Evolutionary conservation across 2,113 vertebrate species (phyloP).

Genomic region (Spilogale gracilis): DNA sequence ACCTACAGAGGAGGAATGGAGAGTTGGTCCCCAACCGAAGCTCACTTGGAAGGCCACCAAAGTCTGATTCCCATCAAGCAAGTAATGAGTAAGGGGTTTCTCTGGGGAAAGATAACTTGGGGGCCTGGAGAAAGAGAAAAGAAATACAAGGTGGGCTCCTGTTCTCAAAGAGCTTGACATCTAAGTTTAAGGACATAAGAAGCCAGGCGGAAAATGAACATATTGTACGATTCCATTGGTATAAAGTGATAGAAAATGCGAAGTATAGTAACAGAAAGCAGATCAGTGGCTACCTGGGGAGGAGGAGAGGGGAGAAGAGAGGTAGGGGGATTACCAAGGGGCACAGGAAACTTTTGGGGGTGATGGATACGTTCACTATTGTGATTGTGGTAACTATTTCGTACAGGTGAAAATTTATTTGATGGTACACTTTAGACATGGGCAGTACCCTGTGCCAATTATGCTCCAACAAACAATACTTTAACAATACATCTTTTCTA

Average conservation of each 20-base stretch:
- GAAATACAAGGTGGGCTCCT: not conserved
- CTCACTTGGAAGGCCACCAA: not conserved
- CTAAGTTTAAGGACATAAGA: not conserved
- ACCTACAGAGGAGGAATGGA: not conserved
- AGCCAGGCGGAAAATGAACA: not conserved
- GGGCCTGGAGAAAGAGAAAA: not conserved
- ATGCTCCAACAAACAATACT: not conserved
- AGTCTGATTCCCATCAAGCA: not conserved
- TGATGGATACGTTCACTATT: not conserved
- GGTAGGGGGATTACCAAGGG: not conserved
- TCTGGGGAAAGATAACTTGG: not conserved
- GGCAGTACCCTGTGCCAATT: not conserved
- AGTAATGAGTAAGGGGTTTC: not conserved
- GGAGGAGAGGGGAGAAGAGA: not conserved
- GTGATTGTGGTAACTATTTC: not conserved
- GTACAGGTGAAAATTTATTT: not conserved
- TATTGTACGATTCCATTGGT: not conserved
- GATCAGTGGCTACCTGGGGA: not conserved
- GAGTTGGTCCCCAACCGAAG: not conserved
- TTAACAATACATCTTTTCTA: not conserved
- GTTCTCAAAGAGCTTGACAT: not conserved
- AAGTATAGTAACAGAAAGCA: not conserved
- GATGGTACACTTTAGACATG: not conserved
- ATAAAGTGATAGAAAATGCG: not conserved
- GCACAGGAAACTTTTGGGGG: not conserved